phyloP scores from a whole-genome alignment of 1,140 invertebrate genomes.

The Ceratoteleas bidentatus region DNA sequence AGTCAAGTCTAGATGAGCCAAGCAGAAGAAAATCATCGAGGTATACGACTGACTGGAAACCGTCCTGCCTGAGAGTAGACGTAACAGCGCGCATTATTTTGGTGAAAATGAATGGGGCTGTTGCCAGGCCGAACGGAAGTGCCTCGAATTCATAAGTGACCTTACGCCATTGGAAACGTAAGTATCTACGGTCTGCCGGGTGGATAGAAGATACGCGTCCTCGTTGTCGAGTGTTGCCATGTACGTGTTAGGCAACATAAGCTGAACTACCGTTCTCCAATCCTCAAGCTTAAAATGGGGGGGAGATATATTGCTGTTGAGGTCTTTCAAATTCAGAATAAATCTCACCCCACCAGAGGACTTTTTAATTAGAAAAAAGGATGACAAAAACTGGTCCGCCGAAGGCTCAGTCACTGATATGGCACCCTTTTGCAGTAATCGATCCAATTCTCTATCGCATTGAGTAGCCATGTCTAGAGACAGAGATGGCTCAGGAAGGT shows the following conservation, averaged over 20 bases:
- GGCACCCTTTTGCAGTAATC: slow-evolving; percentile 9
- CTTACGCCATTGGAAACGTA: slow-evolving; percentile 46
- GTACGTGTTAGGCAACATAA: slow-evolving; percentile 43
- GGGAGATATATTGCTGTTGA: slow-evolving; percentile 51
- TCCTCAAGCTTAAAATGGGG: slow-evolving; percentile 67
- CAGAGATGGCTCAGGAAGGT: background rate
- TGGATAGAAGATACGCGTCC: slow-evolving; percentile 48
- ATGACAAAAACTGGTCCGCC: slow-evolving; percentile 57
- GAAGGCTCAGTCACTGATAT: slow-evolving; percentile 8
- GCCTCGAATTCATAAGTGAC: slow-evolving; percentile 52
- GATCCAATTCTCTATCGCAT: slow-evolving; percentile 5
- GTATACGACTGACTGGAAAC: slow-evolving; percentile 58
- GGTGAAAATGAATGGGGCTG: slow-evolving; percentile 65
- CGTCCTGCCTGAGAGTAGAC: slow-evolving; percentile 14
- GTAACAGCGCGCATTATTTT: slow-evolving; percentile 65
- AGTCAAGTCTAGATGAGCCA: slow-evolving; percentile 17
- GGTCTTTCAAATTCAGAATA: slow-evolving; percentile 28
- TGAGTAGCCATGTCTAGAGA: background rate
- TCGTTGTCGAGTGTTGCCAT: slow-evolving; percentile 58
- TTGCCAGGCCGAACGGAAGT: slow-evolving; percentile 50
- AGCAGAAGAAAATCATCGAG: slow-evolving; percentile 67
- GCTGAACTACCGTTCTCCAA: slow-evolving; percentile 40
- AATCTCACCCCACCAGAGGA: slow-evolving; percentile 32
- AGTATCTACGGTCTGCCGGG: slow-evolving; percentile 43
- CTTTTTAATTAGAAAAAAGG: slow-evolving; percentile 49